Base-by-base conservation (phyloP, 1,140 invertebrate genomes). In the Drosophila azteca region DNA sequence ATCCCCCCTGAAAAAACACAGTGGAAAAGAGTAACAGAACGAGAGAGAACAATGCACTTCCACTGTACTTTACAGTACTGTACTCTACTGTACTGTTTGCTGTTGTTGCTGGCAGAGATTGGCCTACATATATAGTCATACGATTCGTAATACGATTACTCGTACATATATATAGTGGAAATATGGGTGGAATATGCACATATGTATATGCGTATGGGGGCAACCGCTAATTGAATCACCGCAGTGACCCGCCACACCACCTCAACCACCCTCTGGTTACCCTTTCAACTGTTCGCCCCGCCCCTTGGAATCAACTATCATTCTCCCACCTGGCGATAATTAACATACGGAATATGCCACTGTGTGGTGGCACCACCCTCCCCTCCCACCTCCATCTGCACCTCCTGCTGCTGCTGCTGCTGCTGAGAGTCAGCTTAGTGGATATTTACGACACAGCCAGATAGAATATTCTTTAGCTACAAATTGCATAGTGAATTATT, bases 401-500 rank as follows among this genome's bases (percentile, higher is more conserved):
- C 17, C 17, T 1, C 39, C 9, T 39, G 9, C 31, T 35, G 4
- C 17, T 13, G 6, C 7, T 1, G 9, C 31, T 7, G 49, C 17
- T 17, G 11, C 7, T 20, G 49, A 24, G 53, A 53, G 44, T 17
- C 70, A 75, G 73, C 71, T 76, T 76, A 76, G 73, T 67, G 60
- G 73, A 76, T 75, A 76, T 76, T 76, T 76, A 76, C 73, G 71
- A 68, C 55, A 31, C 41, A 52, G 44, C 24, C 53, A 73, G 72
- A 75, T 75, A 60, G 71, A 75, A 72, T 73, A 63, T 72, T 72
- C 69, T 71, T 72, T 53, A 41, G 67, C 57, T 49, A 71, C 79
- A 84, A 84, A 84, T 85, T 87, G 82, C 81, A 85, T 67, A 69
- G 77, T 87, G 61, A 87, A 81, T 87, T 81, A 87, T 87, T 70